Conservation (phyloP, 1,140 invertebrate species). For the Apis florea region DNA sequence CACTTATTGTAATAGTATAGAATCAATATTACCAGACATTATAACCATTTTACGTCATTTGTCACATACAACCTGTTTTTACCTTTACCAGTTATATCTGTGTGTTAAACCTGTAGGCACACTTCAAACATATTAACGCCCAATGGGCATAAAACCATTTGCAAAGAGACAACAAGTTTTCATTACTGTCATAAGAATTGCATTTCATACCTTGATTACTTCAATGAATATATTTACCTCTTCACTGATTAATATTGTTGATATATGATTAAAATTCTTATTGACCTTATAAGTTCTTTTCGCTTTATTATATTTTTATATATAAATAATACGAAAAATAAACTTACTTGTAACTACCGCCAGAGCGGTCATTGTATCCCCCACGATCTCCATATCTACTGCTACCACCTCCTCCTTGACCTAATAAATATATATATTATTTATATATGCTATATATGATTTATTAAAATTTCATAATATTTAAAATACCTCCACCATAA, state of each 20-base stretch:
- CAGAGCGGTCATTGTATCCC: conserved; percentile 79
- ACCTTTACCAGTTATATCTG: conserved; percentile 78
- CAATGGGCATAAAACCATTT: conserved; percentile 73
- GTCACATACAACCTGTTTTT: conserved; percentile 80
- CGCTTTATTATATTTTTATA: conserved; percentile 56
- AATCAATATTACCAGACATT: conserved; percentile 63
- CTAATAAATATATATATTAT: conserved; percentile 6
- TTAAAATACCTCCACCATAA: conserved; percentile 60
- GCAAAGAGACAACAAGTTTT: conserved; percentile 69
- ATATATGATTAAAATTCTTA: conserved; percentile 40
- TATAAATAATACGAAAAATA: conserved; percentile 49
- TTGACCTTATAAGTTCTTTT: conserved; percentile 34
- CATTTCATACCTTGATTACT: conserved; percentile 70
- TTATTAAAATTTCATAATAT: neutral
- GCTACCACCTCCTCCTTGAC: conserved; percentile 71
- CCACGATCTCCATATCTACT: conserved; percentile 80
- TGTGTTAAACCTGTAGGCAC: conserved; percentile 81
- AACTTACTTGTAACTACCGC: conserved; percentile 79
- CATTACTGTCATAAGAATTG: conserved; percentile 61
- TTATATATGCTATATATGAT: neutral
- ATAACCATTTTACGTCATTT: conserved; percentile 76
- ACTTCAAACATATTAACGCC: conserved; percentile 80
- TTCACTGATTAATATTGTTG: conserved; percentile 29
- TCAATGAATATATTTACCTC: conserved; percentile 54
- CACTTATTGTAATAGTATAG: conserved; percentile 34